These are phyloP conservation scores for Xenopus laevis DNA, from an alignment of 2,113 vertebrate genomes.

Conservation along the genomic window DNA sequence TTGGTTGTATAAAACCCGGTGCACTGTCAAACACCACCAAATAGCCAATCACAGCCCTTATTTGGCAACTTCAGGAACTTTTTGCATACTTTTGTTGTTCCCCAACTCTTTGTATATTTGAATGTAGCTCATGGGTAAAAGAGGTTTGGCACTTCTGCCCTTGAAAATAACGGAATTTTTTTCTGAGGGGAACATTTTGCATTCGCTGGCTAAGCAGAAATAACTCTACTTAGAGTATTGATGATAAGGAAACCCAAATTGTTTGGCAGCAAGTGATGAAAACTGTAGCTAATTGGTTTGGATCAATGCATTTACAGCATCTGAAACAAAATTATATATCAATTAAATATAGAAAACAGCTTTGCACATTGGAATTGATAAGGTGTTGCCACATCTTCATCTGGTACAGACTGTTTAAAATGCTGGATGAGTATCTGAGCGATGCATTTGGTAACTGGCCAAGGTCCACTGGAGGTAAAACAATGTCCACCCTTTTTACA, in stretches of 20 bases:
- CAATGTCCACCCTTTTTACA: constrained; percentile 76
- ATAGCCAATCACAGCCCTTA: no score
- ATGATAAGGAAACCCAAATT: constrained; percentile 65
- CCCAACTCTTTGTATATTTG: no score
- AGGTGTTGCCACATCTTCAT: constrained; percentile 67
- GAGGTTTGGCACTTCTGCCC: no score
- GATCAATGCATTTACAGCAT: constrained; percentile 62
- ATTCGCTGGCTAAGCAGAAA: no score
- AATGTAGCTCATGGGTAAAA: no score
- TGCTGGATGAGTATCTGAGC: constrained; percentile 64
- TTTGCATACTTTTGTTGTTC: no score
- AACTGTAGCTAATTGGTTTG: constrained; percentile 66
- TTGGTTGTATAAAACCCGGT: no score
- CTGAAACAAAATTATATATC: constrained; percentile 59
- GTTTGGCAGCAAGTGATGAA: constrained; percentile 65
- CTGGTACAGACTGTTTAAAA: constrained; percentile 70
- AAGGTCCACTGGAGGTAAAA: constrained; percentile 77
- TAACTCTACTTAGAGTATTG: constrained; percentile 46
- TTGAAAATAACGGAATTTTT: no score
- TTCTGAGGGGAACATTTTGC: no score
- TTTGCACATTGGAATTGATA: constrained; percentile 62
- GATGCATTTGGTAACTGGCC: constrained; percentile 68
- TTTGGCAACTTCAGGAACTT: no score
- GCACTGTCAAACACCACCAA: no score
- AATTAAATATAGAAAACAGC: constrained; percentile 51